Percentiles rank a stretch among this genome's conserved stretches.
Conservation (phyloP, 2,797 vertebrate genomes). For the Megalops cyprinoides region DNA sequence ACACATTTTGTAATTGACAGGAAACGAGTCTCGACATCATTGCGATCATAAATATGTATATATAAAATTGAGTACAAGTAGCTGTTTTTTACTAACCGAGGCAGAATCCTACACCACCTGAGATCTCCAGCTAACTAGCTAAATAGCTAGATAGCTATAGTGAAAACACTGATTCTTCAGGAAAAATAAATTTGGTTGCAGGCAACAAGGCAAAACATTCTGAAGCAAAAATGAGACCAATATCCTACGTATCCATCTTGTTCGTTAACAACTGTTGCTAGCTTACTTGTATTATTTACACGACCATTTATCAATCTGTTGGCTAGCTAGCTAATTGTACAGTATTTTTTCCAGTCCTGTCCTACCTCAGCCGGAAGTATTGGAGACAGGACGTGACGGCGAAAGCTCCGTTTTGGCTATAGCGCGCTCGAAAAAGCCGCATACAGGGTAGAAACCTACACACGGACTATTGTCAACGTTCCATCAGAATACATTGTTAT, state of each 20-base stretch:
- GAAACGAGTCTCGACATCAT: conserved; percentile 5
- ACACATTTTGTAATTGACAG: too few relatives aligned
- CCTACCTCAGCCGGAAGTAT: conserved; percentile 71
- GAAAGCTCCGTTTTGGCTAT: conserved; percentile 19
- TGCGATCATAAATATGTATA: neutral
- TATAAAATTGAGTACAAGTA: conserved; percentile 2
- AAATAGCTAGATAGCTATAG: conserved; percentile 50
- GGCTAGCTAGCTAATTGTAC: conserved; percentile 43
- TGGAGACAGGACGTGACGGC: conserved; percentile 63
- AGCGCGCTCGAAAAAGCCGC: neutral
- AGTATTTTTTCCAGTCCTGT: conserved; percentile 57
- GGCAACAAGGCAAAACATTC: conserved; percentile 34
- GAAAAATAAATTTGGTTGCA: conserved; percentile 36
- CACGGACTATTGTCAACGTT: too few relatives aligned
- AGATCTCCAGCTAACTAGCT: conserved; percentile 55
- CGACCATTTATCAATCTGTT: conserved; percentile 60
- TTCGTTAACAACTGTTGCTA: neutral
- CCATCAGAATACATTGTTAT: too few relatives aligned
- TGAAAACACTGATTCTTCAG: conserved; percentile 48
- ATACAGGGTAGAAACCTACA: neutral
- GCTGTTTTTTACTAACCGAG: conserved; percentile 12
- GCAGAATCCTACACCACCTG: conserved; percentile 16
- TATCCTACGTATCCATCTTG: neutral
- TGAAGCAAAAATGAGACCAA: neutral
- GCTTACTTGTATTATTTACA: conserved; percentile 8